Conservation (phyloP, 2,113 vertebrate species). For the Crotalus viridis region DNA sequence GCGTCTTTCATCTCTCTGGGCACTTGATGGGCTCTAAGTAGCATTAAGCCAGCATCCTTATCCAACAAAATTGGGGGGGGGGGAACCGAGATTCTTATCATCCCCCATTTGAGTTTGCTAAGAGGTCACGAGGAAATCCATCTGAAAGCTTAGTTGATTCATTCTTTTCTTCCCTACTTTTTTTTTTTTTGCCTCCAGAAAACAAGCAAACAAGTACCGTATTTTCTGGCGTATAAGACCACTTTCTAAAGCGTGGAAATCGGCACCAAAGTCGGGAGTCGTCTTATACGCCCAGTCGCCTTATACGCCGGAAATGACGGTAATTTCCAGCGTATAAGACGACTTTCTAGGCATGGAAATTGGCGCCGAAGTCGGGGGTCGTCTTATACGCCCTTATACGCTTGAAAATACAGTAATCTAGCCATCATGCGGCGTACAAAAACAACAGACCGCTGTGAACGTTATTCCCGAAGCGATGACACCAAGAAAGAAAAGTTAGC, state of each 20-base stretch:
- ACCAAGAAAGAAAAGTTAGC: conserved; percentile 23
- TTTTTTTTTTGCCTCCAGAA: neutral
- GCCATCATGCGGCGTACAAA: neutral
- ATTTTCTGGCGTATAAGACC: too few species aligned
- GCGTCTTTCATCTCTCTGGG: conserved; percentile 75
- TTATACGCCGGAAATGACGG: too few species aligned
- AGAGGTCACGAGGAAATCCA: conserved; percentile 40
- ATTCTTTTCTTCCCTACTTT: neutral
- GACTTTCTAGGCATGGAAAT: too few species aligned
- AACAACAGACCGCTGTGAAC: conserved; percentile 23
- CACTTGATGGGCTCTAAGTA: conserved; percentile 71
- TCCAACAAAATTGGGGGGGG: conserved; percentile 57
- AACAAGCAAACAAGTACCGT: neutral
- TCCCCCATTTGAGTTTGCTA: conserved; percentile 36
- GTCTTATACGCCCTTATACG: too few species aligned
- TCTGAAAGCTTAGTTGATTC: conserved; percentile 40
- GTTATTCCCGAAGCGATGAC: neutral
- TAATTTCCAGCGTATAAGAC: too few species aligned
- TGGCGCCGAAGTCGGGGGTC: too few species aligned
- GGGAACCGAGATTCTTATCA: conserved; percentile 38
- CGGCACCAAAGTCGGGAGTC: too few species aligned
- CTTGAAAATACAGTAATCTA: neutral
- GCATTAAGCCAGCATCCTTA: conserved; percentile 64
- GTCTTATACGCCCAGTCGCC: too few species aligned
- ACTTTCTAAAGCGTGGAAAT: too few species aligned